These are phyloP conservation scores for Periphyllus acericola DNA, from an alignment of 2,888 invertebrate species.

Conservation along the genomic window DNA sequence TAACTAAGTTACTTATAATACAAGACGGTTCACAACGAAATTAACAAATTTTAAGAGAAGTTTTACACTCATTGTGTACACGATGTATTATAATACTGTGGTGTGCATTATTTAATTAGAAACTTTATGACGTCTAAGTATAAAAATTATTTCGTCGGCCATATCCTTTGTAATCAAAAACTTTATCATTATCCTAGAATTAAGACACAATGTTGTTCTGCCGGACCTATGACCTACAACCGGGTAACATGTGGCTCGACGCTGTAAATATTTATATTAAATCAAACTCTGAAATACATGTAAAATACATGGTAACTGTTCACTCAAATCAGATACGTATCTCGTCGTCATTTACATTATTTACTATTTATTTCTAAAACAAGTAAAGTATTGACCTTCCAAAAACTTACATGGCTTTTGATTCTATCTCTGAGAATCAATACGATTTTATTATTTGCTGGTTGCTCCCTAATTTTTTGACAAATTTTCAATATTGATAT, in stretches of 20 bases:
- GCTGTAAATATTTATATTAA: not conserved
- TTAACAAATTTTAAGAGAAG: slow-evolving; percentile 3
- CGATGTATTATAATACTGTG: not conserved
- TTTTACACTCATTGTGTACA: not conserved
- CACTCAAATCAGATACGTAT: not conserved
- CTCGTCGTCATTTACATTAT: not conserved
- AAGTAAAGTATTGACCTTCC: not conserved
- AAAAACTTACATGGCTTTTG: not conserved
- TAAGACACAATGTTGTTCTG: not conserved
- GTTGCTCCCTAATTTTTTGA: not conserved
- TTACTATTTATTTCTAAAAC: not conserved
- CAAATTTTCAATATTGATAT: not conserved
- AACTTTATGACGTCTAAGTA: not conserved
- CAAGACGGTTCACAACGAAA: not conserved
- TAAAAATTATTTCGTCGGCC: not conserved
- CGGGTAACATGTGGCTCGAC: not conserved
- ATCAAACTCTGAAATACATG: not conserved
- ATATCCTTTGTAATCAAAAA: not conserved
- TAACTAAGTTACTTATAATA: not conserved
- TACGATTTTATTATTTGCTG: not conserved
- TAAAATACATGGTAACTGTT: not conserved
- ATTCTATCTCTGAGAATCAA: not conserved
- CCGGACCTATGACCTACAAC: too few species aligned
- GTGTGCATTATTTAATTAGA: not conserved
- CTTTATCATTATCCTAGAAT: not conserved